These are phyloP conservation scores for Ditylenchus dipsaci DNA, from an alignment of 1,140 invertebrate species.

Conservation along the genomic window DNA sequence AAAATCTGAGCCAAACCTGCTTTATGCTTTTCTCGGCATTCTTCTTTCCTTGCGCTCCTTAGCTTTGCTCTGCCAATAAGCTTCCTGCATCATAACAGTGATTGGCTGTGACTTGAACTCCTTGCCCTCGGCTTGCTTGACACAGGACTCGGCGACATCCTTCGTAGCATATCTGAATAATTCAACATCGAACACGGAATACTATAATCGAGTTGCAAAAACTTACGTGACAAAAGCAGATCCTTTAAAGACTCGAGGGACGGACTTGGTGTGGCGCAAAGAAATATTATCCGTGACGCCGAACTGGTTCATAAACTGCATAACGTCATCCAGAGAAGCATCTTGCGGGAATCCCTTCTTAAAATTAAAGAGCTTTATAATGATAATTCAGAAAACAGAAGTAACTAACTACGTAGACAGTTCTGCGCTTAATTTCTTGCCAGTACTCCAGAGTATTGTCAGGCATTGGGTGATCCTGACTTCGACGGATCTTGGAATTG, in stretches of 20 bases:
- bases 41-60: constrained; percentile 60
- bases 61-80: constrained; percentile 71
- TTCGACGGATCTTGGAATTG: constrained; percentile 74
- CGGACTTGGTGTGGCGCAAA: constrained; percentile 43
- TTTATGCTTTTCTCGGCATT: constrained; percentile 58
- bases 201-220: too few species aligned
- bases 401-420: constrained; percentile 68
- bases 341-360: constrained; percentile 79
- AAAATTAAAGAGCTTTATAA: background rate
- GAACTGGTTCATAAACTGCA: constrained; percentile 71
- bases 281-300: constrained; percentile 72
- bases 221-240: constrained; percentile 78
- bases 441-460: constrained; percentile 75
- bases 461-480: constrained; percentile 73
- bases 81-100: constrained; percentile 51
- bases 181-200: too few species aligned
- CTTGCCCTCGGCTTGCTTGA: constrained; percentile 67
- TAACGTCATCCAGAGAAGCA: constrained; percentile 68
- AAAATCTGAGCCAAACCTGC: constrained; percentile 35
- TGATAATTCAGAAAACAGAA: background rate
- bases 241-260: constrained; percentile 70
- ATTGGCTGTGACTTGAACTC: constrained; percentile 68
- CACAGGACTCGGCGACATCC: constrained; percentile 69
- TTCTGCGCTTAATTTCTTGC: constrained; percentile 71
- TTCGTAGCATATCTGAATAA: constrained; percentile 64